Percentiles rank a stretch among this genome's conserved stretches.
These are phyloP conservation scores for Hippocampus guttulatus DNA, from an alignment of 2,113 vertebrate genomes.

Conservation along the genomic window DNA sequence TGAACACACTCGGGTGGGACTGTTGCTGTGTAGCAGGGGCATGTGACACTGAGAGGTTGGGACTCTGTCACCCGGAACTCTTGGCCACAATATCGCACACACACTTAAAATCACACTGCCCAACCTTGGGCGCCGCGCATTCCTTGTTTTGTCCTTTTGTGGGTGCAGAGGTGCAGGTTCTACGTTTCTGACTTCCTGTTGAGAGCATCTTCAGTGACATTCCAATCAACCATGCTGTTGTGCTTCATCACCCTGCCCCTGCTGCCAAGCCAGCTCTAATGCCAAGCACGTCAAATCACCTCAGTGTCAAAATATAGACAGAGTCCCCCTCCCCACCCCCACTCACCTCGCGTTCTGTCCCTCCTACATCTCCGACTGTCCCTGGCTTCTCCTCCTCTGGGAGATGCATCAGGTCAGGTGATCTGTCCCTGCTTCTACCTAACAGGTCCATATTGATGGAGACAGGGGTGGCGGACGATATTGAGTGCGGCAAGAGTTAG, in stretches of 20 bases:
- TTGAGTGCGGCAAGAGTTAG: slow-evolving; percentile 20
- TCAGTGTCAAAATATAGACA: slow-evolving; percentile 68
- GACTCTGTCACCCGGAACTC: neutral
- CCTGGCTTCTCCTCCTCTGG: slow-evolving; percentile 9
- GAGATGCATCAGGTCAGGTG: slow-evolving; percentile 9
- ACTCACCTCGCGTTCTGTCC: neutral
- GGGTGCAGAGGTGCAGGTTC: slow-evolving; percentile 35
- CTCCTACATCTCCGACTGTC: slow-evolving; percentile 1
- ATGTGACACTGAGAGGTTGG: slow-evolving; percentile 58
- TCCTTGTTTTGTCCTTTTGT: slow-evolving; percentile 33
- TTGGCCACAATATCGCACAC: neutral
- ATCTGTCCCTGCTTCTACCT: slow-evolving; percentile 35
- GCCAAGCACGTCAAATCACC: slow-evolving; percentile 73
- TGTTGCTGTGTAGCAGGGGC: slow-evolving; percentile 51
- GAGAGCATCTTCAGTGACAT: slow-evolving; percentile 77
- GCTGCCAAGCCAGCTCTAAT: slow-evolving; percentile 46
- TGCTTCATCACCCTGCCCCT: slow-evolving; percentile 37
- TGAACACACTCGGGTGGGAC: slow-evolving; percentile 61
- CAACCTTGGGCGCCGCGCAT: slow-evolving; percentile 13
- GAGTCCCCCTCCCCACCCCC: neutral
- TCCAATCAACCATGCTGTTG: slow-evolving; percentile 69
- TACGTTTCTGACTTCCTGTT: slow-evolving; percentile 73
- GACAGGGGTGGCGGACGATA: slow-evolving; percentile 36
- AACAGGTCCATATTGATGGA: slow-evolving; percentile 37
- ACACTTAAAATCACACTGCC: slow-evolving; percentile 6